Base-by-base conservation (phyloP, 2,888 invertebrate genomes). In the Cheilosia impressa region DNA sequence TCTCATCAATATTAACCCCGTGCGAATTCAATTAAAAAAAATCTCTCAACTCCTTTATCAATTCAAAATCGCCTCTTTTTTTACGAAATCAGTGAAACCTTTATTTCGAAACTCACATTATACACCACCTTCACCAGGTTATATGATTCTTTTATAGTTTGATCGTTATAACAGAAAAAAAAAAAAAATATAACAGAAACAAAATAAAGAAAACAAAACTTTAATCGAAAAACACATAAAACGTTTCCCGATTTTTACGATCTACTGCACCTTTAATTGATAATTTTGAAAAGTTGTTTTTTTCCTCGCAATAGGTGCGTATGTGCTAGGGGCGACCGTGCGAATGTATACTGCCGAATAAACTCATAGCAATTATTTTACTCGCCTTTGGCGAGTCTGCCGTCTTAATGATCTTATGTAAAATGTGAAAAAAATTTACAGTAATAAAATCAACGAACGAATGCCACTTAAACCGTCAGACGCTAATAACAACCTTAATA, bases 241-340 rank as follows among this genome's bases (percentile, higher is more conserved):
- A 53, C 10, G 22, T 63, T 63, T 17, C 31, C 2, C n/a, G 47
- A 34, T 52, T 41, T 52, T 66, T 52, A 66, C n/a, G 52, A 66
- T 52, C 65, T 65, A 50, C 50, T 65, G 38, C 24, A 66, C 50
- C 52, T 66, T 52, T 41, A 52, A 52, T 52, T 66, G 38, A 66
- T 43, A 15, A 10, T 22, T 38, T 15, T 17, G 15, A 34, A 65
- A 63, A 50, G 47, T 34, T 38, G 24, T 41, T 34, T 7, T 19
- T 63, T 9, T 65, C n/a, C n/a, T n/a, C 38, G 65, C 65, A 65
- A 65, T 38, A 22, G 7, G 24, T 52, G 52, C 52, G 52, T 52
- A 27, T 27, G 52, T 31, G 63, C 34, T 27, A 27, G 27, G 27
- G 27, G 27, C 27, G 22, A 41, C 22, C 65, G 24, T 41, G 65